Evolutionary conservation across 30 jellyfish, hydroid and myxozoan genomes (phyloP), one percentile per base, ranked within the genome.

Genomic region (Aurelia sp.): DNA sequence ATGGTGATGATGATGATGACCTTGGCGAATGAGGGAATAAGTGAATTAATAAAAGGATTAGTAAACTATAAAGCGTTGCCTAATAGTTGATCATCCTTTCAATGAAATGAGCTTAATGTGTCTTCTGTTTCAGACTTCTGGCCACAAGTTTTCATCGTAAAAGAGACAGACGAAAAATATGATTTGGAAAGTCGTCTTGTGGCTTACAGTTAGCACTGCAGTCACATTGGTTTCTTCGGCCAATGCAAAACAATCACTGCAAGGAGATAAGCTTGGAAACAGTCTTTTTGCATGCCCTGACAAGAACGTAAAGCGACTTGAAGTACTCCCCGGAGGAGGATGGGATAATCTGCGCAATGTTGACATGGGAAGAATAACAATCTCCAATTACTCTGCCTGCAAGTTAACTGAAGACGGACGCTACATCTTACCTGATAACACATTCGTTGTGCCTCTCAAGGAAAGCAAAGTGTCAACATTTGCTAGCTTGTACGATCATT

Each of bases 291-390:
- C 83, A 6, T 82, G 91, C 71, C 31, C 82, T 18, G 71, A 44
- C 51, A 74, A 74, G 58, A 9, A 70, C 67, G 41, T 75, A 37
- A 74, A 75, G 85, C 72, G 91, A 87, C 73, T 89, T 4, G 97
- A 80, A 80, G 97, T 79, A 53, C 89, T 89, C 17, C 97, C 97
- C 20, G 97, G 97, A 18, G 89, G 89, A 33, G 97, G 97, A 13
- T 89, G 97, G 97, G 97, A 89, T 69, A 89, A 89, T 67, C 84
- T 89, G 11, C 86, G 92, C 20, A 89, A 89, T 63, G 75, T 89
- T n/a, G 97, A 89, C 85, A 89, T 89, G 97, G 97, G 97, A 20
- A 48, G 86, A 23, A 73, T 89, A 15, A 70, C 88, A 22, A 16
- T 20, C 48, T 66, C 79, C 47, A 79, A 79, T 51, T 88, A 88